These are phyloP conservation scores for Drosophila teissieri DNA, from an alignment of 1,140 invertebrate genomes.

Conservation along the genomic window DNA sequence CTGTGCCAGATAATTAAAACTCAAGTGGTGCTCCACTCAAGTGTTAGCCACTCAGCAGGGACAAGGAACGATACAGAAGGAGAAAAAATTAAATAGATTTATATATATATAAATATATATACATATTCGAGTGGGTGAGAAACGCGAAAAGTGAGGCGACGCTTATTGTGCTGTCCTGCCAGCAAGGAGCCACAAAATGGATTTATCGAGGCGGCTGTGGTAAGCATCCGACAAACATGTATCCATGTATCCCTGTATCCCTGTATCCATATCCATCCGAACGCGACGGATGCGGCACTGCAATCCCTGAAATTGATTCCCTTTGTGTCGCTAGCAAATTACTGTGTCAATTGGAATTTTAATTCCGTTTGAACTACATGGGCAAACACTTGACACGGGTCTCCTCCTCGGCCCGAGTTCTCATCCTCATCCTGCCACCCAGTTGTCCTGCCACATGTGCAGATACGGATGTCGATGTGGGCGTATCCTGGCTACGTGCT, in stretches of 20 bases:
- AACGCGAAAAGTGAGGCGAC: slow-evolving; percentile 36
- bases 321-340: slow-evolving; percentile 79
- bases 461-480: slow-evolving; percentile 11
- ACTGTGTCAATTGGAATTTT: slow-evolving; percentile 83
- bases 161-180: slow-evolving; percentile 48
- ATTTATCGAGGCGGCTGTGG: slow-evolving; percentile 84
- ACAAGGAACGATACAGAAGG: slow-evolving; percentile 12
- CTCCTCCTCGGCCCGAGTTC: slow-evolving; percentile 6
- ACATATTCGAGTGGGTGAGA: slow-evolving; percentile 4
- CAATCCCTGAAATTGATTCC: slow-evolving; percentile 76
- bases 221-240: slow-evolving; percentile 81
- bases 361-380: slow-evolving; percentile 84
- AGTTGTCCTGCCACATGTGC: slow-evolving; percentile 29
- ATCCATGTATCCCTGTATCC: slow-evolving; percentile 9
- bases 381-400: slow-evolving; percentile 71
- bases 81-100: background rate
- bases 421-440: slow-evolving; percentile 16
- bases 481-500: slow-evolving; percentile 55
- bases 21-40: slow-evolving; percentile 52
- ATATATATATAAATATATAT: slow-evolving; percentile 2
- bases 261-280: slow-evolving; percentile 49
- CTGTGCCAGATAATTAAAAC: slow-evolving; percentile 74
- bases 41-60: slow-evolving; percentile 20
- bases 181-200: slow-evolving; percentile 74
- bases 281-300: slow-evolving; percentile 27